Percentiles rank a stretch among this genome's conserved stretches.
Conservation (phyloP, 2,113 vertebrate genomes). For the Pionites leucogaster region DNA sequence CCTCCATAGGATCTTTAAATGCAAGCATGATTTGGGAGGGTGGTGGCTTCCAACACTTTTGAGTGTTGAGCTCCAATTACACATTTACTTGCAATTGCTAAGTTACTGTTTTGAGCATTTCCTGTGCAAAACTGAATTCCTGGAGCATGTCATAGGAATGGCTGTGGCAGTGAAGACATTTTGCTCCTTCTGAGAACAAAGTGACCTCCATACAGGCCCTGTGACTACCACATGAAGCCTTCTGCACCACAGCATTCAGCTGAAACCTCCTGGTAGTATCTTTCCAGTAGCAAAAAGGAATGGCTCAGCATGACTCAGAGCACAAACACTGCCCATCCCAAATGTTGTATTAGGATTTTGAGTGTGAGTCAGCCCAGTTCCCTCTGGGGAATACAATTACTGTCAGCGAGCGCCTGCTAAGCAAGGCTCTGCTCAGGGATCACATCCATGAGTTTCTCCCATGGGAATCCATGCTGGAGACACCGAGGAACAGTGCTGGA, state of each 20-base stretch:
- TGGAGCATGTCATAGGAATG: neutral
- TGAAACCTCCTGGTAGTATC: neutral
- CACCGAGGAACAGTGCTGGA: fast-evolving
- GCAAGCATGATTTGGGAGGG: neutral
- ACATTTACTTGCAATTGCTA: slow-evolving; percentile 9
- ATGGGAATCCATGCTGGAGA: neutral
- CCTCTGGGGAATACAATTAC: neutral
- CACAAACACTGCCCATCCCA: slow-evolving; percentile 34
- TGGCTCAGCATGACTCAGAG: slow-evolving; percentile 1
- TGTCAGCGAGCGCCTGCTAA: neutral
- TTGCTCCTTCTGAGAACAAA: neutral
- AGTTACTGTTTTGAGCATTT: slow-evolving; percentile 12
- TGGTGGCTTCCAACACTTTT: neutral
- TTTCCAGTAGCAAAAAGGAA: neutral
- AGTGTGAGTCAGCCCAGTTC: neutral
- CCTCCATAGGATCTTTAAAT: neutral
- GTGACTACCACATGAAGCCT: neutral
- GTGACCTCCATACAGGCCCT: neutral
- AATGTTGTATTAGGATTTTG: neutral
- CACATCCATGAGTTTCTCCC: neutral
- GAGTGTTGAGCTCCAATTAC: neutral
- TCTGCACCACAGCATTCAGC: neutral
- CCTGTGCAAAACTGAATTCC: neutral
- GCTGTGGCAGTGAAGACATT: neutral
- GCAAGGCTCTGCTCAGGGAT: neutral